These are phyloP conservation scores for Gracilinanus agilis DNA, from an alignment of 2,113 vertebrate genomes.

Conservation along the genomic window DNA sequence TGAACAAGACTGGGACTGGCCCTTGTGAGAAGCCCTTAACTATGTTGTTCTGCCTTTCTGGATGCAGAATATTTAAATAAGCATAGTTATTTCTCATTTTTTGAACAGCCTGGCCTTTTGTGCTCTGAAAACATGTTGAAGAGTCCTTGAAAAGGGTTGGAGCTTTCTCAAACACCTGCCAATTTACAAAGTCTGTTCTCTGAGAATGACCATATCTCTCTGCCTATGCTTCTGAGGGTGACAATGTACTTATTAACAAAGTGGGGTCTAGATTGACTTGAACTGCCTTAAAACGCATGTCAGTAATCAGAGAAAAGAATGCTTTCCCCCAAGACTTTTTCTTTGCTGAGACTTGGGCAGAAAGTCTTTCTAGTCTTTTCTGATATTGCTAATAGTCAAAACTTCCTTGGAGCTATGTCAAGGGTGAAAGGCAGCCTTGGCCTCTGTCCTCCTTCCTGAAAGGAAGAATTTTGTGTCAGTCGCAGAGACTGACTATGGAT, in stretches of 20 bases:
- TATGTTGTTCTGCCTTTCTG: conserved; percentile 61
- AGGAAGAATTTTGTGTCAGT: conserved; percentile 58
- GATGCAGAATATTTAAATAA: conserved; percentile 61
- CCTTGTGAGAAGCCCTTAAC: conserved; percentile 58
- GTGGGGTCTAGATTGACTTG: conserved; percentile 46
- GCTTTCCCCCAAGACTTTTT: conserved; percentile 22
- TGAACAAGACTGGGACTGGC: conserved; percentile 62
- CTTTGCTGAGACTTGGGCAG: conserved; percentile 10
- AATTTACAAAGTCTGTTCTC: conserved; percentile 55
- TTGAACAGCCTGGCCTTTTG: conserved; percentile 52
- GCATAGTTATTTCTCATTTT: conserved; percentile 66
- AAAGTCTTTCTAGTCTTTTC: neutral
- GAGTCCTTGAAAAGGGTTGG: conserved; percentile 69
- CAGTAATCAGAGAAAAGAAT: conserved; percentile 56
- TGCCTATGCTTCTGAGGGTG: conserved; percentile 41
- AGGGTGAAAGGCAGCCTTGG: conserved; percentile 34
- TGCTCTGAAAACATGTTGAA: conserved; percentile 63
- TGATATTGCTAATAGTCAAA: conserved; percentile 41
- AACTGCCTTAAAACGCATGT: conserved; percentile 54
- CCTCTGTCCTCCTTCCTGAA: conserved; percentile 46
- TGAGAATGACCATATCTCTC: conserved; percentile 46
- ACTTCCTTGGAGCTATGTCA: conserved; percentile 38
- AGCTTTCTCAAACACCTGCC: conserved; percentile 66
- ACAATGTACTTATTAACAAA: conserved; percentile 43
- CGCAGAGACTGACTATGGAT: conserved; percentile 57